Evolutionary conservation across 2,113 vertebrate species (phyloP), one percentile per base, ranked within the genome.

Genomic region (Planiliza haematocheilus): DNA sequence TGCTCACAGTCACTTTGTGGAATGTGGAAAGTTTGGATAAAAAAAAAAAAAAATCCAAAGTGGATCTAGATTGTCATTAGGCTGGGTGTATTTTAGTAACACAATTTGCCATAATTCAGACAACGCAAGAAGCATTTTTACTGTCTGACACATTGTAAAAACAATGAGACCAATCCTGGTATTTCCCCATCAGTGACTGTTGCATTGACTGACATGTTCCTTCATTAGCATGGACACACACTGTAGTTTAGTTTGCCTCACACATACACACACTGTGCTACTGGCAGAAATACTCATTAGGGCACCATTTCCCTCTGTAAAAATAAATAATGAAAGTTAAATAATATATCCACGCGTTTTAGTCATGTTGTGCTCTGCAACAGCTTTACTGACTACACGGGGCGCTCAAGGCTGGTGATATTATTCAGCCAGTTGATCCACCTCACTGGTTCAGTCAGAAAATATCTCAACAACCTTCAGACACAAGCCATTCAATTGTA

Each of bases 31-130:
- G n/a, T 34, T 43, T 7, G 21, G 13, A 14, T 7, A 16, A 36
- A 55, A 50, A 48, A 37, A 1, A 24, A 20, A 41, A n/a, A n/a
- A n/a, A n/a, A n/a, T n/a, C n/a, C n/a, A n/a, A n/a, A n/a, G n/a
- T n/a, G n/a, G n/a, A n/a, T n/a, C n/a, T 50, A 51, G 34, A 39
- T 68, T 57, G 66, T 60, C 46, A 43, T 55, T 24, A 21, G 16
- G n/a, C 64, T 7, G 4, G 1, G 8, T 21, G 48, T 10, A 10
- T 17, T 18, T 48, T 53, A 38, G 11, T 63, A 16, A 21, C 14
- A 18, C 4, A 7, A 51, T 51, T n/a, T 43, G 41, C 48, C n/a
- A n/a, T n/a, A n/a, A 30, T 30, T 30, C 46, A 9, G 43, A 56
- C 0, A 45, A 39, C 8, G 12, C 24, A 34, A 12, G 8, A 17